A percentile compares a stretch with the other conserved stretches of the same genome.
phyloP scores from a whole-genome alignment of 2,888 invertebrate species.

The Brenthis hecate region DNA sequence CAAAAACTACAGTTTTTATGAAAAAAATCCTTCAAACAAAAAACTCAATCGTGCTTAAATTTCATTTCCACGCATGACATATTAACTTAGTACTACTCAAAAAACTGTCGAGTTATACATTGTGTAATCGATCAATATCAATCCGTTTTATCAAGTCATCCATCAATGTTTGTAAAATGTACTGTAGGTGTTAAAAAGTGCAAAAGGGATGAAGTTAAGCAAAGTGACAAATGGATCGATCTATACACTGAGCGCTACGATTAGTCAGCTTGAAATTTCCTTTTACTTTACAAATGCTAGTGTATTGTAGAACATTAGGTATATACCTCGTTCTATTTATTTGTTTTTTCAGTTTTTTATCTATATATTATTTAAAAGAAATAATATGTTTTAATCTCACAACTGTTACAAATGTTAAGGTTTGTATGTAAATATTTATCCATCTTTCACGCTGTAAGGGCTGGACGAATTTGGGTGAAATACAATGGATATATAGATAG shows the following conservation, averaged over 20 bases:
- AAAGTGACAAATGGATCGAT: conserved; percentile 35
- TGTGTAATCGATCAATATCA: conserved; percentile 21
- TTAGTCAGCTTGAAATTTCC: conserved; percentile 26
- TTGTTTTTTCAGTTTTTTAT: background rate
- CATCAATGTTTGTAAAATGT: conserved; percentile 20
- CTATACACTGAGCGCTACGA: conserved; percentile 30
- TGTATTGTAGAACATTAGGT: background rate
- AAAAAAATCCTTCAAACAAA: conserved; percentile 2
- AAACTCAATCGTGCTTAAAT: background rate
- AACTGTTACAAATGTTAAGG: too few species aligned
- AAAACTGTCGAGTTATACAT: conserved; percentile 10
- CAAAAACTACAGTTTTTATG: too few species aligned
- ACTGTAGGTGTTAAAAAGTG: conserved; percentile 21
- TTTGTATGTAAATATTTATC: too few species aligned
- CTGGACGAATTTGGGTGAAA: too few species aligned
- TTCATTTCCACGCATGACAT: conserved; percentile 18
- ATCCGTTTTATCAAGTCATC: conserved; percentile 11
- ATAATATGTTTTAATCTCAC: too few species aligned
- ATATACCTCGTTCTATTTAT: background rate
- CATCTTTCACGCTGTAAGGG: too few species aligned
- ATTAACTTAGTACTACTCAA: conserved; percentile 17
- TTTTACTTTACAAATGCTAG: conserved; percentile 18
- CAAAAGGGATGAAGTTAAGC: conserved; percentile 22
- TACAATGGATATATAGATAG: too few species aligned
- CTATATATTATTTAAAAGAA: background rate